Conservation (phyloP, 92 coral and sea anemone genomes). For the Nematostella vectensis region DNA sequence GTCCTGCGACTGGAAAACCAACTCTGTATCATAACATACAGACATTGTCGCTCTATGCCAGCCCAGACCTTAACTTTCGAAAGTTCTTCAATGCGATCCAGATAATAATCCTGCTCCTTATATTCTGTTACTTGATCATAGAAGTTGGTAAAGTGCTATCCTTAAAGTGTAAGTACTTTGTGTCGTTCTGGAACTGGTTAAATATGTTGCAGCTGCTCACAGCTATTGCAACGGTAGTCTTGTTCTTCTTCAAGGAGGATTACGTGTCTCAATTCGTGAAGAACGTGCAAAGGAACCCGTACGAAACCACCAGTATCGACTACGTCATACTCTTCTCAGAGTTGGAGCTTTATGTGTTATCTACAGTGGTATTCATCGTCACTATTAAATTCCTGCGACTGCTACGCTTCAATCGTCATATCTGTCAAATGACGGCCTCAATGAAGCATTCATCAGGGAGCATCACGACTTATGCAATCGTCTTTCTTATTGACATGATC, state of each 20-base stretch:
- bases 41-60: constrained; percentile 65
- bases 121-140: constrained; percentile 50
- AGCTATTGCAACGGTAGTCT: constrained; percentile 44
- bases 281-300: constrained; percentile 71
- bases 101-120: constrained; percentile 52
- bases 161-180: constrained; percentile 56
- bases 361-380: constrained; percentile 70
- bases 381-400: constrained; percentile 70
- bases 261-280: constrained; percentile 71
- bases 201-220: constrained; percentile 60
- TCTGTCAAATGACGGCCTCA: constrained; percentile 81
- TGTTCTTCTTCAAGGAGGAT: constrained; percentile 73
- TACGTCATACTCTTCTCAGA: constrained; percentile 75
- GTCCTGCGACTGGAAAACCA: constrained; percentile 54
- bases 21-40: constrained; percentile 26
- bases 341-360: constrained; percentile 49
- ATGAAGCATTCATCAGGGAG: constrained; percentile 38
- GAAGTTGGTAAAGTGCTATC: constrained; percentile 57
- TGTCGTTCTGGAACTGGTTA: constrained; percentile 92
- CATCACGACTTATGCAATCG: constrained; percentile 45
- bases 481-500: constrained; percentile 54
- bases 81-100: constrained; percentile 47
- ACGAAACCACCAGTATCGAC: constrained; percentile 70
- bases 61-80: constrained; percentile 28
- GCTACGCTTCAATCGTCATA: constrained; percentile 72